phyloP scores from a whole-genome alignment of 1,140 invertebrate genomes.

The Pogonomyrmex californicus region DNA sequence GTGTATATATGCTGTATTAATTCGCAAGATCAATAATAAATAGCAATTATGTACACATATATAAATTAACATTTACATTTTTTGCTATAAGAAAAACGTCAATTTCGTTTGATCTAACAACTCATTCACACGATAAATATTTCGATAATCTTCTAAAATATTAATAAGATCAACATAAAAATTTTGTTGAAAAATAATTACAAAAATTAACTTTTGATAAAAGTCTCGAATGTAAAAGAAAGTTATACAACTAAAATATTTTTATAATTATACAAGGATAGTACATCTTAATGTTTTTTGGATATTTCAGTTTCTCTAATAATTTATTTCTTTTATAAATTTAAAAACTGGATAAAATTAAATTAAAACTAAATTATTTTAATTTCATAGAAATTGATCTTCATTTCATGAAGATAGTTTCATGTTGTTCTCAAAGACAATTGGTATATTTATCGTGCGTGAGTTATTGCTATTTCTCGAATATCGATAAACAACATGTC shows the following conservation, averaged over 20 bases:
- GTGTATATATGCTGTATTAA: neutral
- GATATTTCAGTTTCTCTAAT: neutral
- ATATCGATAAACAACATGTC: conserved; percentile 30
- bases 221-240: neutral
- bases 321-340: neutral
- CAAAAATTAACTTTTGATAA: neutral
- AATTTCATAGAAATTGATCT: too few relatives aligned
- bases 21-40: conserved; percentile 35
- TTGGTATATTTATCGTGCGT: neutral
- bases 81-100: conserved; percentile 26
- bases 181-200: neutral
- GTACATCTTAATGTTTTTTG: neutral
- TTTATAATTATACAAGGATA: neutral
- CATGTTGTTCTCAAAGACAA: neutral
- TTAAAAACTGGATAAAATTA: neutral
- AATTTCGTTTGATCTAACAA: conserved; percentile 2
- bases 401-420: neutral
- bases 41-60: conserved; percentile 16
- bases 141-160: neutral
- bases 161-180: conserved; percentile 17
- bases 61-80: conserved; percentile 37
- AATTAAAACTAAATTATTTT: neutral
- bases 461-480: conserved; percentile 11
- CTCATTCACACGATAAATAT: conserved; percentile 14
- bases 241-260: neutral